These are phyloP conservation scores for Miichthys miiuy DNA, from an alignment of 2,797 vertebrate species.

Conservation along the genomic window DNA sequence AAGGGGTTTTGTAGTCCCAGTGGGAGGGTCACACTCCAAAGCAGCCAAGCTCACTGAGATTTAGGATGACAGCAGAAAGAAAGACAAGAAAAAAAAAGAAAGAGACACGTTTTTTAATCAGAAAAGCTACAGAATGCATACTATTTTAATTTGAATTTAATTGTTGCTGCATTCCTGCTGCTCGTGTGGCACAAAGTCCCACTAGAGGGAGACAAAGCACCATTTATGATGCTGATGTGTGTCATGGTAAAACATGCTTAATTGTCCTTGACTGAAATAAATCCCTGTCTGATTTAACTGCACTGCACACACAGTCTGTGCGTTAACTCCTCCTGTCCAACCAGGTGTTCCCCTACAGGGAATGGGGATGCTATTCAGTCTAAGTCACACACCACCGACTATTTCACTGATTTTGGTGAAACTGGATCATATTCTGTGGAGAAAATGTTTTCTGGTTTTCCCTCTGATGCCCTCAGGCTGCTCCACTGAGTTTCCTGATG, in stretches of 20 bases:
- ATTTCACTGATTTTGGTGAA: too few relatives aligned
- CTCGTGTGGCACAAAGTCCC: conserved; percentile 27
- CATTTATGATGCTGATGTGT: conserved; percentile 25
- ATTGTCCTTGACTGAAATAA: neutral
- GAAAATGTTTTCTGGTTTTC: too few relatives aligned
- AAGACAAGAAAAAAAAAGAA: too few relatives aligned
- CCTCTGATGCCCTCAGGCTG: too few relatives aligned
- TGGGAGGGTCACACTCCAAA: rapidly evolving
- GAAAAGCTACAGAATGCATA: too few relatives aligned
- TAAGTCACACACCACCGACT: too few relatives aligned
- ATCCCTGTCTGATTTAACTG: neutral
- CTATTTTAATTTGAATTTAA: neutral
- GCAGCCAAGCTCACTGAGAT: neutral
- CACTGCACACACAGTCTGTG: neutral
- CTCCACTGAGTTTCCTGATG: too few relatives aligned
- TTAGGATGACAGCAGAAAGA: neutral
- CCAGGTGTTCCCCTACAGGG: neutral
- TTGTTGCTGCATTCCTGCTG: neutral
- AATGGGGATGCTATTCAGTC: neutral
- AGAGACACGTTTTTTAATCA: neutral
- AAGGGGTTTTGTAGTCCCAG: neutral
- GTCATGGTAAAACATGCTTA: neutral
- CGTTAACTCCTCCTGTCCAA: neutral
- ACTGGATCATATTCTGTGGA: too few relatives aligned
- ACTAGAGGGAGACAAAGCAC: conserved; percentile 65